Base-by-base conservation (phyloP, 2,888 invertebrate genomes). In the Xanthia togata region DNA sequence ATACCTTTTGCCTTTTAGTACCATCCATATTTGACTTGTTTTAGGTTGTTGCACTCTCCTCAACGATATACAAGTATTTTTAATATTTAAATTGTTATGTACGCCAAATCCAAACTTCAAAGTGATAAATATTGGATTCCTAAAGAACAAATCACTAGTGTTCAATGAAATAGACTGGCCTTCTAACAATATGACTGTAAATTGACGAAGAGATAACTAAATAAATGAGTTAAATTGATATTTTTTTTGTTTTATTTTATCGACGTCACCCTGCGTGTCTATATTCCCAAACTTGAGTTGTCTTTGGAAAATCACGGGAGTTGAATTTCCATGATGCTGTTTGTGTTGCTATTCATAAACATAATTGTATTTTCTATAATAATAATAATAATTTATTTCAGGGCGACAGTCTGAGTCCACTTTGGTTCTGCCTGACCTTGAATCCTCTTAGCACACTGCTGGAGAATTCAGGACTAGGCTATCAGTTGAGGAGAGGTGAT, bases 171-270 rank as follows among this genome's bases (percentile, higher is more conserved):
- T 68, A 64, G 67, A 80, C 68, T 75, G 81, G 80, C 59, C n/a
- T 67, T 63, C 67, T 70, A 35, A 62, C 4, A 57, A 31, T 31
- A 62, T 55, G 55, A 74, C 50, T 59, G 63, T 73, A 73, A 71
- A 26, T 74, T 64, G 60, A 71, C 57, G 57, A 84, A 73, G 17
- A 84, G 31, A 68, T 35, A 84, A 72, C 26, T 44, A 73, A 87
- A 82, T 87, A 85, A 85, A 85, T 84, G 68, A 79, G 62, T 70
- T 85, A 68, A 74, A 73, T 55, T 41, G 38, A 65, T 62, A 31
- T 26, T 0, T 0, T 47, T 72, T 67, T 55, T 1, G 26, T 76
- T 73, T 76, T 65, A 60, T 70, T 73, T 26, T 23, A 41, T 26
- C 0, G 2, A 31, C 1, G 26, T 41, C 17, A n/a, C 20, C 38